Evolutionary conservation across 1,140 invertebrate genomes (phyloP).

Genomic region (Pseudomyrmex dendroicus): DNA sequence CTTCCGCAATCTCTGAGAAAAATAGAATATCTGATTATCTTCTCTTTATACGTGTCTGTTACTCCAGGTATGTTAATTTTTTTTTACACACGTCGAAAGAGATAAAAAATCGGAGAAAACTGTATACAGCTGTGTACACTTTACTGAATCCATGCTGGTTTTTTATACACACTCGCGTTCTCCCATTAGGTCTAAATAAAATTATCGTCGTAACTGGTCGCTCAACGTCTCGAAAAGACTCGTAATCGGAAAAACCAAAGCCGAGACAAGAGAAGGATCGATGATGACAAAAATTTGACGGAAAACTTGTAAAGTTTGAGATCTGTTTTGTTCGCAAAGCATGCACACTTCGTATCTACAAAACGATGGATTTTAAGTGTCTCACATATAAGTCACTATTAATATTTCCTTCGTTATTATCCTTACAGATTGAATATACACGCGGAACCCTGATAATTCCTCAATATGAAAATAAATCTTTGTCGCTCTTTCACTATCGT

Average conservation of each 20-base stretch:
- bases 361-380: conserved; percentile 19
- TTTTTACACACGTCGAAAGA: conserved; percentile 58
- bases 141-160: conserved; percentile 26
- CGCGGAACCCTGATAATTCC: conserved; percentile 74
- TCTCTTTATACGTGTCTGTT: conserved; percentile 71
- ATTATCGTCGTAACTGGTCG: conserved; percentile 39
- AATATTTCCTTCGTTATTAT: conserved; percentile 43
- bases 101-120: conserved; percentile 33
- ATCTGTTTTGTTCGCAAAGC: background rate
- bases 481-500: conserved; percentile 57
- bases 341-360: conserved; percentile 36
- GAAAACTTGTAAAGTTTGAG: background rate
- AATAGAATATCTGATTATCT: conserved; percentile 75
- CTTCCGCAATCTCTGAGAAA: conserved; percentile 73
- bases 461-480: conserved; percentile 75
- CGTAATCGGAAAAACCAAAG: conserved; percentile 3
- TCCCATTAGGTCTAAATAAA: conserved; percentile 62
- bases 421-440: conserved; percentile 60
- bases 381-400: conserved; percentile 30
- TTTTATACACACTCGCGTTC: background rate
- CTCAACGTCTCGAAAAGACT: conserved; percentile 1
- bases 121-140: conserved; percentile 43
- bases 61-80: conserved; percentile 77
- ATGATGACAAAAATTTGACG: background rate
- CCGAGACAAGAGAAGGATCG: background rate